These are phyloP conservation scores for Axea sp. DNA, from an alignment of 2,888 invertebrate genomes.

Conservation along the genomic window DNA sequence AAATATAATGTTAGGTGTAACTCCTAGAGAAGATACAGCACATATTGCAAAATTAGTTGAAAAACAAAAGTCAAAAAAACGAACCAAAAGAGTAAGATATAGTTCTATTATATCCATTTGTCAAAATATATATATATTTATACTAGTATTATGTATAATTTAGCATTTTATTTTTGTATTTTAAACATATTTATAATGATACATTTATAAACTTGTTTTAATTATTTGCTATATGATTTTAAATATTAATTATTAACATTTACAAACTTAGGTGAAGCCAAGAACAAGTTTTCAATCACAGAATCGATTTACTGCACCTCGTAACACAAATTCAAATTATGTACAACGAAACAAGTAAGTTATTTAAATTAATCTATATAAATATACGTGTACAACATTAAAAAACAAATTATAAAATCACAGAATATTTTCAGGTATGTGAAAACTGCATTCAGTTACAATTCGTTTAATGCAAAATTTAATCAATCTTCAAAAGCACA, in stretches of 20 bases:
- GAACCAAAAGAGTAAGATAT: slow-evolving; percentile 26
- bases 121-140: not conserved
- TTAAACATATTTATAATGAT: not conserved
- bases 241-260: too few relatives aligned
- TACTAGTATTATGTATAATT: too few relatives aligned
- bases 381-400: too few relatives aligned
- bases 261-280: not conserved
- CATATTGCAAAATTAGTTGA: slow-evolving; percentile 81
- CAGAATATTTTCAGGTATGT: not conserved
- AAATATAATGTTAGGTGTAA: slow-evolving; percentile 82
- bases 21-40: slow-evolving; percentile 82
- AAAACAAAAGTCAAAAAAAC: slow-evolving; percentile 73
- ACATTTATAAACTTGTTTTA: too few relatives aligned
- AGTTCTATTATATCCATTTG: too few relatives aligned
- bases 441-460: not conserved
- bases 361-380: too few relatives aligned
- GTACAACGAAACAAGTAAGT: slow-evolving; percentile 15
- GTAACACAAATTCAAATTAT: slow-evolving; percentile 3
- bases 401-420: too few relatives aligned
- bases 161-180: not conserved
- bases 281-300: not conserved
- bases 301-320: not conserved
- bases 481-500: too few relatives aligned
- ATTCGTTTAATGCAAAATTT: not conserved
- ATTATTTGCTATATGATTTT: too few relatives aligned